Evolutionary conservation across 2,797 vertebrate species (phyloP).

Genomic region (Selene dorsalis): DNA sequence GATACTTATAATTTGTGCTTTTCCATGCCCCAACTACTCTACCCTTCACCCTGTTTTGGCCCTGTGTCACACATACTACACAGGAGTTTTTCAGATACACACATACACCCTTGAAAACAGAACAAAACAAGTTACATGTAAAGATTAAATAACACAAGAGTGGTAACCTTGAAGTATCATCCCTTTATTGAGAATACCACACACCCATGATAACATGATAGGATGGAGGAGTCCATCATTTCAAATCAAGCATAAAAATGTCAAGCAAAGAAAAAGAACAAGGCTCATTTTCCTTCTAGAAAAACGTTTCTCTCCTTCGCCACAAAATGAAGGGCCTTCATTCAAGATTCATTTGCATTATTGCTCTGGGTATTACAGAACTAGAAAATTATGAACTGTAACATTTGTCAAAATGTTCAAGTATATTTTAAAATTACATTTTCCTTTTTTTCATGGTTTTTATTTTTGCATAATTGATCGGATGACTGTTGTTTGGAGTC

Average conservation of each 20-base stretch:
- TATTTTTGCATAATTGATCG: conserved; percentile 63
- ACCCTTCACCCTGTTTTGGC: not conserved
- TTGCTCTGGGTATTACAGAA: conserved; percentile 73
- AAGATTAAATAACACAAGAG: conserved; percentile 34
- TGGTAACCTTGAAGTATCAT: conserved; percentile 67
- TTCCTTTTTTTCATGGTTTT: conserved; percentile 50
- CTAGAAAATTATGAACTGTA: conserved; percentile 78
- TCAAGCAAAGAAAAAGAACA: conserved; percentile 76
- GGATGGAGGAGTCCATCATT: conserved; percentile 69
- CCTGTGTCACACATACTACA: not conserved
- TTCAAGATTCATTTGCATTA: conserved; percentile 59
- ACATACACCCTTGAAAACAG: not conserved
- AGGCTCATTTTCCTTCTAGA: conserved; percentile 68
- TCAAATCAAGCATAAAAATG: conserved; percentile 80
- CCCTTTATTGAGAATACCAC: conserved; percentile 85
- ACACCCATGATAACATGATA: conserved; percentile 76
- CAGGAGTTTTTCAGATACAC: not conserved
- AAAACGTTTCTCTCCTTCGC: conserved; percentile 71
- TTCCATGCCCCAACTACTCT: not conserved
- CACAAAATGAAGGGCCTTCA: conserved; percentile 65
- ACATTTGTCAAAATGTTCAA: conserved; percentile 72
- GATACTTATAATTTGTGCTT: not conserved
- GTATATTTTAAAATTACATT: conserved; percentile 72
- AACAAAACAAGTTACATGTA: not conserved
- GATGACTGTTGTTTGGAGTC: conserved; percentile 52